phyloP scores from a whole-genome alignment of 1,140 invertebrate genomes.

The Bombus pascuorum region DNA sequence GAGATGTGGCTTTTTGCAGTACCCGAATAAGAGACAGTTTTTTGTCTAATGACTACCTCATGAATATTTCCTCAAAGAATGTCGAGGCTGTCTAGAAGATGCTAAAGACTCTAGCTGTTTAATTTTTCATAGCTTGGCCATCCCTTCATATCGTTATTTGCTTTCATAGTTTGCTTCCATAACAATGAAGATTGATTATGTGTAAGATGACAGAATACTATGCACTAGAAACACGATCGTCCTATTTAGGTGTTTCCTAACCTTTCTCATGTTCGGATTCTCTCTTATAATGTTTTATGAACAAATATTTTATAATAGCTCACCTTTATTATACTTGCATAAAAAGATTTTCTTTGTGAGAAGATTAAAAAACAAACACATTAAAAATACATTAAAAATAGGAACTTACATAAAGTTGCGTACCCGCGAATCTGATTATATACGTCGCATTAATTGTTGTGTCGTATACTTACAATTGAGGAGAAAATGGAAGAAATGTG shows the following conservation, averaged over 20 bases:
- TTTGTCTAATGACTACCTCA: neutral
- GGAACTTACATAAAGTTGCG: conserved; percentile 3
- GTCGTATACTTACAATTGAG: neutral
- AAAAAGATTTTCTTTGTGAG: neutral
- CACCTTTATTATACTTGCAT: neutral
- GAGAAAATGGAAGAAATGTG: neutral
- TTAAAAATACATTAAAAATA: neutral
- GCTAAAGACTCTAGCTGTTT: neutral
- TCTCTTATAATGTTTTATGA: neutral
- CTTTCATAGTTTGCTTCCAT: neutral
- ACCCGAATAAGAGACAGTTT: neutral
- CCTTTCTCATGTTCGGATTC: no score
- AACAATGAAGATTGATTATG: neutral
- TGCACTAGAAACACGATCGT: no score
- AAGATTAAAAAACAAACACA: neutral
- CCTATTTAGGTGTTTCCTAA: no score
- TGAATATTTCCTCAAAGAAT: neutral
- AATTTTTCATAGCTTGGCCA: neutral
- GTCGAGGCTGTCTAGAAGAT: neutral
- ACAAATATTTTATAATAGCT: neutral
- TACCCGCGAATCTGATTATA: neutral
- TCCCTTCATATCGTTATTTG: neutral
- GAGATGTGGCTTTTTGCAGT: conserved; percentile 11
- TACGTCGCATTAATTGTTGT: no score
- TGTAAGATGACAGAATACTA: no score